phyloP scores from a whole-genome alignment of 2,888 invertebrate genomes.

The Amphipoea lucens region DNA sequence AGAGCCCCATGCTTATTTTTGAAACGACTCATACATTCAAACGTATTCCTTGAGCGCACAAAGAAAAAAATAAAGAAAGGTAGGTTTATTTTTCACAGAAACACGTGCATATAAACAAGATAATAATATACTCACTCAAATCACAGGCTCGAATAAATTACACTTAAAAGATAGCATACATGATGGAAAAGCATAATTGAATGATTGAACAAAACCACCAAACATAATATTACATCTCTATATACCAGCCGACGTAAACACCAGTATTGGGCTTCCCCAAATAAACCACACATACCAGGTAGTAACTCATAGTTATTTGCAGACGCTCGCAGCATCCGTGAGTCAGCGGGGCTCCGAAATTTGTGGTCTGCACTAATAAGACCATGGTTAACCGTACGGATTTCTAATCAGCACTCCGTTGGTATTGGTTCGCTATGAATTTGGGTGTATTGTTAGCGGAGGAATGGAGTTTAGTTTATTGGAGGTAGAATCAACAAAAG shows the following conservation, averaged over 20 bases:
- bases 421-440: constrained; percentile 34
- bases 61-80: not conserved
- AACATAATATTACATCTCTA: constrained; percentile 1
- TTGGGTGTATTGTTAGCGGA: constrained; percentile 25
- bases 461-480: constrained; percentile 1
- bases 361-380: constrained; percentile 61
- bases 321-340: constrained; percentile 41
- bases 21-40: not conserved
- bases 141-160: not conserved
- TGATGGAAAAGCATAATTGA: not conserved
- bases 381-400: constrained; percentile 55
- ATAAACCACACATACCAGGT: constrained; percentile 32
- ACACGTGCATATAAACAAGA: not conserved
- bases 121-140: not conserved
- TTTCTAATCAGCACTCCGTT: constrained; percentile 58
- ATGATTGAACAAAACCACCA: constrained; percentile 1
- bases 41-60: not conserved
- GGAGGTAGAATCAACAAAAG: too few species aligned
- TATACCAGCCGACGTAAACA: not conserved
- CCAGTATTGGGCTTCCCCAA: constrained; percentile 22
- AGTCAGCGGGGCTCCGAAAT: constrained; percentile 48
- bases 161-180: not conserved
- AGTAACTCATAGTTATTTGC: constrained; percentile 58
- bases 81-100: not conserved
- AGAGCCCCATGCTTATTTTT: too few species aligned